phyloP scores from a whole-genome alignment of 2,888 invertebrate genomes.

The Pycnomerus fuliginosus region DNA sequence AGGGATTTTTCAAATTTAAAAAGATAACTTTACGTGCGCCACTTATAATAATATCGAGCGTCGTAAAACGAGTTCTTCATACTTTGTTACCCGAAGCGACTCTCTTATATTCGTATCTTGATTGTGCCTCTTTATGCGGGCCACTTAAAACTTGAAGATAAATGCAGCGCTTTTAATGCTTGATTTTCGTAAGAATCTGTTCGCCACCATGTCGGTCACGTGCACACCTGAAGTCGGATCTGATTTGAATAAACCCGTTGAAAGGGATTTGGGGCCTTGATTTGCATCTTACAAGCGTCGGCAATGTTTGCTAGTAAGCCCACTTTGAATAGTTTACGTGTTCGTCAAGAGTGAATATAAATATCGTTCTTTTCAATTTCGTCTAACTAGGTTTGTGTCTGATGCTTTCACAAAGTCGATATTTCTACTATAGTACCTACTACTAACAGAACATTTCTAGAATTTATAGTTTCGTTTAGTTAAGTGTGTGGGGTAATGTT shows the following conservation, averaged over 20 bases:
- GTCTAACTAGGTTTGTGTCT: too few species aligned
- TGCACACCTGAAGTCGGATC: slow-evolving; percentile 17
- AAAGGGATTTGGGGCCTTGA: slow-evolving; percentile 14
- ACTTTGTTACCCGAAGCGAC: slow-evolving; percentile 15
- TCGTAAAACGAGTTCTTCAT: slow-evolving; percentile 22
- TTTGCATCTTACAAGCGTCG: slow-evolving; percentile 19
- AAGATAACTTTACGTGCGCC: slow-evolving; percentile 15
- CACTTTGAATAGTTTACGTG: slow-evolving; percentile 20
- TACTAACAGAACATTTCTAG: too few species aligned
- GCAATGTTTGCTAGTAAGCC: slow-evolving; percentile 17
- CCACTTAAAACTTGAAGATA: slow-evolving; percentile 20
- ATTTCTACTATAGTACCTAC: too few species aligned
- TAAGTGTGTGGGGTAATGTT: too few species aligned
- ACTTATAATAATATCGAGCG: slow-evolving; percentile 20
- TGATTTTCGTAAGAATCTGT: slow-evolving; percentile 7
- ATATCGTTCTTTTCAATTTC: slow-evolving; percentile 16
- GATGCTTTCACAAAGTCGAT: too few species aligned
- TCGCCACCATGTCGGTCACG: slow-evolving; percentile 14
- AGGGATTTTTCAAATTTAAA: too few species aligned
- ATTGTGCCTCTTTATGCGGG: slow-evolving; percentile 23
- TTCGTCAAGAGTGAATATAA: slow-evolving; percentile 14
- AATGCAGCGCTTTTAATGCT: slow-evolving; percentile 8
- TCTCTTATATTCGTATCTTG: slow-evolving; percentile 27
- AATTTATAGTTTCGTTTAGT: too few species aligned
- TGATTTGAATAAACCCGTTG: slow-evolving; percentile 16